phyloP scores from a whole-genome alignment of 2,113 vertebrate species.

The Glaucomys volans region DNA sequence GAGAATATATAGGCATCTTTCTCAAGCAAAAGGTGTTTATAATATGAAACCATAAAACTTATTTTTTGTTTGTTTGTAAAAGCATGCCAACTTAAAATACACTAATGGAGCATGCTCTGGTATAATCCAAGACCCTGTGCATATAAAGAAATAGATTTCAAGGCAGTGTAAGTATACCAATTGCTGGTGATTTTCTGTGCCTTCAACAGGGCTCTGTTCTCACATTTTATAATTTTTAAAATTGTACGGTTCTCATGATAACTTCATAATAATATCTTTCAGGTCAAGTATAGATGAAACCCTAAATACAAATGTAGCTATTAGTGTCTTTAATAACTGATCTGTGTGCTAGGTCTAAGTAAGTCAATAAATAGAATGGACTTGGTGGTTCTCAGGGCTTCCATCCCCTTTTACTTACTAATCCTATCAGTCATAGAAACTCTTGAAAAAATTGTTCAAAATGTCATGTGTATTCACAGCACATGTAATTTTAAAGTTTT shows the following conservation, averaged over 20 bases:
- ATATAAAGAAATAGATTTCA: neutral
- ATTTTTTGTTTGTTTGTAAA: slow-evolving; percentile 15
- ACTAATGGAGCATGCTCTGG: neutral
- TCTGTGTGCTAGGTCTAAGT: neutral
- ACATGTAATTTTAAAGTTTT: neutral
- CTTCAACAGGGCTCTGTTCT: neutral
- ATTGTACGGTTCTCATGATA: neutral
- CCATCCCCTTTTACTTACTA: neutral
- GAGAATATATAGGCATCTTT: neutral
- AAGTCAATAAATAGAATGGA: neutral
- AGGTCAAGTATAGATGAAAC: neutral
- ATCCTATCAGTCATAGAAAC: neutral
- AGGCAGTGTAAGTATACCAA: neutral
- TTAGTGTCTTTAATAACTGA: neutral
- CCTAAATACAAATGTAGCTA: neutral
- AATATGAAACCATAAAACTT: neutral
- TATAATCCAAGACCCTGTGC: neutral
- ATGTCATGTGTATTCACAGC: neutral
- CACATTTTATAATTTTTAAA: neutral
- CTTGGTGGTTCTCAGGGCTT: neutral
- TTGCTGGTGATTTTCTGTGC: neutral
- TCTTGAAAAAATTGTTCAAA: neutral
- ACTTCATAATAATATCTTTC: neutral
- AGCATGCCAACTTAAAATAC: neutral
- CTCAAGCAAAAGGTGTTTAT: neutral